Base-by-base conservation (phyloP, 2,888 invertebrate species). In the Sphaerophoria taeniata region DNA sequence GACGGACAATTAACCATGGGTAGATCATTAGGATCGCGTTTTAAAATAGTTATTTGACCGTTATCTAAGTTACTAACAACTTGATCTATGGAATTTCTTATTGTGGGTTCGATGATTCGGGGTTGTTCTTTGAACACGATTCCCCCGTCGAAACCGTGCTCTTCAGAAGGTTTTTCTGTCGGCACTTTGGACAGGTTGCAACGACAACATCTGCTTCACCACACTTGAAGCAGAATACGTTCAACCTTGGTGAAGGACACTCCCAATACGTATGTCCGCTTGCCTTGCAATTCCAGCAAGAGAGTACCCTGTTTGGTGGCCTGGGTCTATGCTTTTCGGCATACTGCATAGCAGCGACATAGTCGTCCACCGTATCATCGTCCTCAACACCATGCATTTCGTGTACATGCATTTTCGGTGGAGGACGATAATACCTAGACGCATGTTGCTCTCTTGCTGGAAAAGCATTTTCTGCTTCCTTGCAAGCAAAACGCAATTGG, bases 191-290 rank as follows among this genome's bases (percentile, higher is more conserved):
- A 16, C 49, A 51, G 6, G 14, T 51, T 51, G 49, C 14, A 4
- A 51, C 49, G 7, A 14, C 16, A 4, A 51, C 14, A 16, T 51
- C 16, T 51, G 14, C 49, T 51, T 51, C 16, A 4, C 49, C 49
- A 51, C 49, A 51, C 49, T 51, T 51, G 16, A 51, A 51, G 9
- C 49, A 51, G 16, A 51, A 51, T 14, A 51, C 16, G 6, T 51
- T 51, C 14, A 1, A 4, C 49, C 16, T 51, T 4, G 49, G 16
- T 7, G 49, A 45, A 16, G 49, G 49, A 51, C 49, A 51, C 16
- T 14, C 49, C 49, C 49, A 51, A 51, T 51, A 51, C 4, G 16
- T 16, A 51, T 49, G 47, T 49, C 47, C 47, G 2, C 24, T 24
- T 51, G 16, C 49, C 4, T 51, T 51, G 5, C 24, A 51, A 6